Conservation (phyloP, 2,113 vertebrate genomes). For the Cygnus buccinator region DNA sequence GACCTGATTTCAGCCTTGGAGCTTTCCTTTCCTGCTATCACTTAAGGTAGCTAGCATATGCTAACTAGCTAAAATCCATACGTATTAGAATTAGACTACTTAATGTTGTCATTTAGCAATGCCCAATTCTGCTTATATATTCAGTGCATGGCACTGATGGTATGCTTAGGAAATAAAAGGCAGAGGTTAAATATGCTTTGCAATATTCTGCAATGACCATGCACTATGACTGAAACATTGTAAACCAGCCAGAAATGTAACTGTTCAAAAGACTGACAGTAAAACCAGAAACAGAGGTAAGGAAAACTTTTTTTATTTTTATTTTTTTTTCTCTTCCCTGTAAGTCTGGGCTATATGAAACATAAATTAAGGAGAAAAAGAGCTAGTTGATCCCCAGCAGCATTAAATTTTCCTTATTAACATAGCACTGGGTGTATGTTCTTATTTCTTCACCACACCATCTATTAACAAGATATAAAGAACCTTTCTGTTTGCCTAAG, state of each 20-base stretch:
- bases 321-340: background rate
- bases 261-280: background rate
- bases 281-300: background rate
- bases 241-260: constrained; percentile 4
- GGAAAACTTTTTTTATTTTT: background rate
- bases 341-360: background rate
- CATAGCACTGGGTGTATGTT: background rate
- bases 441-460: background rate
- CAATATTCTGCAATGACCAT: background rate
- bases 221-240: background rate
- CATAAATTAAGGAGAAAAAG: background rate
- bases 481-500: background rate
- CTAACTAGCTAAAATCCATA: background rate
- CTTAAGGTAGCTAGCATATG: background rate
- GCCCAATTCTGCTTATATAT: background rate
- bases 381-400: background rate
- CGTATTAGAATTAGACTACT: background rate
- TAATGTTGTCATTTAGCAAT: background rate
- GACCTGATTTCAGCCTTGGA: constrained; percentile 45
- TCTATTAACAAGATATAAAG: background rate
- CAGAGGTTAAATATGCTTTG: constrained; percentile 33
- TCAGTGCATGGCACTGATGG: background rate
- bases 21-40: constrained; percentile 54
- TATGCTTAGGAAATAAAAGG: constrained; percentile 42
- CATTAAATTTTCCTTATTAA: background rate